These are phyloP conservation scores for Argyresthia goedartella DNA, from an alignment of 2,888 invertebrate species.

Conservation along the genomic window DNA sequence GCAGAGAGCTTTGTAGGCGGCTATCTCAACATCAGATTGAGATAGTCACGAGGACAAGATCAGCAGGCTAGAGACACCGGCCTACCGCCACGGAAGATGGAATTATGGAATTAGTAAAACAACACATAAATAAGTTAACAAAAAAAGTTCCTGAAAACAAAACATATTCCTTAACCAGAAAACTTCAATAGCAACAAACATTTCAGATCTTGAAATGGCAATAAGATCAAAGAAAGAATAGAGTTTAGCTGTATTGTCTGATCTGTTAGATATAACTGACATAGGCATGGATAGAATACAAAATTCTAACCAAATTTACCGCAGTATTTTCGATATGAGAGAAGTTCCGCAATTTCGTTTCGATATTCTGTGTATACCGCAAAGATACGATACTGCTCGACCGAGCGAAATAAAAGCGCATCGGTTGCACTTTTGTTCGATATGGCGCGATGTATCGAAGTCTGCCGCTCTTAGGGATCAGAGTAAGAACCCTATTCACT, in stretches of 20 bases:
- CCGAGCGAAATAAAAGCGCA: constrained; percentile 36
- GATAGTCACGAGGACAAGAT: constrained; percentile 57
- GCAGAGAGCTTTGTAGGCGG: constrained; percentile 56
- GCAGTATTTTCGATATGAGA: neutral
- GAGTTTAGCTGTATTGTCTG: neutral
- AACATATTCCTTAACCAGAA: constrained; percentile 7
- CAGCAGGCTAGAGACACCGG: constrained; percentile 32
- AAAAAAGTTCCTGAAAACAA: constrained; percentile 11
- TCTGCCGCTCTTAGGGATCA: constrained; percentile 28
- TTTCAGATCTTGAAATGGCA: neutral
- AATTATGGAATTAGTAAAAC: constrained; percentile 6
- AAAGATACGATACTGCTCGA: constrained; percentile 34
- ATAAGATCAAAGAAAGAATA: constrained; percentile 2
- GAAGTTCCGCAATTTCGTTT: constrained; percentile 25
- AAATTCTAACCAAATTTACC: constrained; percentile 1
- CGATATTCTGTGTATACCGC: constrained; percentile 36
- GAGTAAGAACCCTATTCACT: constrained; percentile 40
- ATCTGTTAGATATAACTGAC: constrained; percentile 1
- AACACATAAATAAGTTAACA: neutral
- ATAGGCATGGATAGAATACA: constrained; percentile 2
- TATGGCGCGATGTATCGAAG: constrained; percentile 23
- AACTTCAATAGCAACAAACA: neutral
- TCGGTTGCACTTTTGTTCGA: constrained; percentile 39
- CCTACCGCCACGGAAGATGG: neutral
- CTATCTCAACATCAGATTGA: constrained; percentile 59